phyloP scores from a whole-genome alignment of 2,797 vertebrate species.

The Etheostoma nigrum region DNA sequence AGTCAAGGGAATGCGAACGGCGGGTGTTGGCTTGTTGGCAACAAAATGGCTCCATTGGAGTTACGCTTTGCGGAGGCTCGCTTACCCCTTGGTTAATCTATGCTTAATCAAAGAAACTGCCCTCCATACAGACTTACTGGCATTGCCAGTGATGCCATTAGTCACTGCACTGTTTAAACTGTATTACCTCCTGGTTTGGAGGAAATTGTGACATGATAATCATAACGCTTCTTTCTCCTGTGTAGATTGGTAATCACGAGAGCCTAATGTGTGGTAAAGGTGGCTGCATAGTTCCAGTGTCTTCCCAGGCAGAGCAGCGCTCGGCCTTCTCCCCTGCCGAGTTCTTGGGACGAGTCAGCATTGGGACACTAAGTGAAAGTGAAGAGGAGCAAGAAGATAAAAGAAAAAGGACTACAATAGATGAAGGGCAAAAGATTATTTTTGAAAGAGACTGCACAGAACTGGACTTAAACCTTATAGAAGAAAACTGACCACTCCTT shows the following conservation, averaged over 20 bases:
- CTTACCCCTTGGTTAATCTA: not conserved
- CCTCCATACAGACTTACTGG: constrained; percentile 1
- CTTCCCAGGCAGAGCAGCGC: constrained; percentile 74
- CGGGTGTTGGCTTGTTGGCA: no score
- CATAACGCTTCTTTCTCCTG: constrained; percentile 10
- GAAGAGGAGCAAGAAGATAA: constrained; percentile 84
- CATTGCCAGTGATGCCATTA: not conserved
- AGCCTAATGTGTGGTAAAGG: constrained; percentile 63
- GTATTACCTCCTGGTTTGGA: constrained; percentile 3
- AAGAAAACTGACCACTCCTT: constrained; percentile 89
- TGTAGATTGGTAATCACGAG: constrained; percentile 80
- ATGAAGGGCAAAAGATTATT: constrained; percentile 83
- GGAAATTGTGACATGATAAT: not conserved
- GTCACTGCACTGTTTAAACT: not conserved
- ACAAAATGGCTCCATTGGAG: no score
- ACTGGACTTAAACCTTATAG: constrained; percentile 94
- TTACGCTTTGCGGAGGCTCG: no score
- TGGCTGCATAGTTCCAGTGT: constrained; percentile 66
- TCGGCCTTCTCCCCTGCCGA: constrained; percentile 82
- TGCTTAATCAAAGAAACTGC: not conserved
- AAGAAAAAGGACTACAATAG: constrained; percentile 72
- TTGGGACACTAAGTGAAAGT: constrained; percentile 90
- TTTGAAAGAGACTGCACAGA: constrained; percentile 95
- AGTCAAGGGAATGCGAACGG: no score
- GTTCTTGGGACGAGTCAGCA: constrained; percentile 83